Conservation (phyloP, 2,888 invertebrate genomes). For the Luffia ferchaultella region DNA sequence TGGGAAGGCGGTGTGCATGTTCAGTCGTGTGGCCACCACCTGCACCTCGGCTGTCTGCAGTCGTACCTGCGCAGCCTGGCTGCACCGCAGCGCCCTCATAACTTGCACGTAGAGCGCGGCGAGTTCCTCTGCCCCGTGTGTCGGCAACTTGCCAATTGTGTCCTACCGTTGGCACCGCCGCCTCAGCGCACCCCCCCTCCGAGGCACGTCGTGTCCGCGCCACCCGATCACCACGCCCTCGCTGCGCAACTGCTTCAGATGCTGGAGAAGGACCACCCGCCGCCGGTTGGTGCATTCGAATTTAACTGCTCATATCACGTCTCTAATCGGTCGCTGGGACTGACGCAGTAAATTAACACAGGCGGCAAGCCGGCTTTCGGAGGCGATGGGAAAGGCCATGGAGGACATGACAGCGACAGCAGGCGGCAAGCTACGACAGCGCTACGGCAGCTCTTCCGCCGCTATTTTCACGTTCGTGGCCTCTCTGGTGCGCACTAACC, state of each 20-base stretch:
- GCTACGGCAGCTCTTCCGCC: conserved; percentile 60
- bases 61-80: conserved; percentile 88
- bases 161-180: conserved; percentile 82
- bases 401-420: conserved; percentile 93
- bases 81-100: conserved; percentile 78
- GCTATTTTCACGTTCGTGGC: conserved; percentile 86
- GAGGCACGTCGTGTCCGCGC: conserved; percentile 15
- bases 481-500: conserved; percentile 88
- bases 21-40: conserved; percentile 96
- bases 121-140: conserved; percentile 97
- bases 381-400: conserved; percentile 93
- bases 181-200: conserved; percentile 54
- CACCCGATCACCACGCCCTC: conserved; percentile 34
- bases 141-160: conserved; percentile 88
- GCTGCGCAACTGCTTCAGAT: conserved; percentile 61
- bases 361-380: conserved; percentile 77
- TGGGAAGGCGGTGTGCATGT: conserved; percentile 94
- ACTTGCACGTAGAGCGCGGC: conserved; percentile 72
- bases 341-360: too few species aligned
- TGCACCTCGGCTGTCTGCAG: conserved; percentile 93
- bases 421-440: conserved; percentile 78
- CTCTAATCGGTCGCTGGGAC: too few species aligned
- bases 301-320: not conserved
- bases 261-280: conserved; percentile 72
- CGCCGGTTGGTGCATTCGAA: conserved; percentile 59